Evolutionary conservation across 2,113 vertebrate genomes (phyloP).

Genomic region (Eclectus roratus): DNA sequence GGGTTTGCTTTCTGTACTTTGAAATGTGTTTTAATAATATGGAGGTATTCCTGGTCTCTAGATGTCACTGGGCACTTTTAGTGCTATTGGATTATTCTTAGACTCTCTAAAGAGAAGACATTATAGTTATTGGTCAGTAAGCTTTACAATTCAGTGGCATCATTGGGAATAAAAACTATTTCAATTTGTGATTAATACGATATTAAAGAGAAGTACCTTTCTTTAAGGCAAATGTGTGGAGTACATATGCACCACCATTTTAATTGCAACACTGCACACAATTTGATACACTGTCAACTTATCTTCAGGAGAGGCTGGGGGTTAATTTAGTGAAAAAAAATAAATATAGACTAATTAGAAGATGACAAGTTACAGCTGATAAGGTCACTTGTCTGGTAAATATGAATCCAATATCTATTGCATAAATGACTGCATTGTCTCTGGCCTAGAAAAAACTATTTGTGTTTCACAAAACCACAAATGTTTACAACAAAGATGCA

Average conservation of each 20-base stretch:
- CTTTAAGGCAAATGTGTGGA: neutral
- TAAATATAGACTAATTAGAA: conserved; percentile 4
- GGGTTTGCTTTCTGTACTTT: neutral
- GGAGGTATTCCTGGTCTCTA: neutral
- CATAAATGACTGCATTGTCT: conserved; percentile 35
- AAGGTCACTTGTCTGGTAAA: conserved; percentile 52
- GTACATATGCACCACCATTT: neutral
- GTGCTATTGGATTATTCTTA: neutral
- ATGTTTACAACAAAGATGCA: neutral
- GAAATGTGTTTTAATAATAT: neutral
- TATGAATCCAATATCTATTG: neutral
- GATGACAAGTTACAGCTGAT: conserved; percentile 29
- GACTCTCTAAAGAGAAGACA: neutral
- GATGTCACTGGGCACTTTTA: neutral
- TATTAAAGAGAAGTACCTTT: neutral
- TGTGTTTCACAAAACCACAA: neutral
- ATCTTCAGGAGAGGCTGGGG: neutral
- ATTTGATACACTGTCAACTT: neutral
- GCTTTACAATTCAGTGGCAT: neutral
- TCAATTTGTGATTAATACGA: neutral
- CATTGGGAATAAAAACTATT: neutral
- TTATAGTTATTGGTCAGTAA: neutral
- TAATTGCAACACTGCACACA: neutral
- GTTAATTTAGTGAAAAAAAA: conserved; percentile 1
- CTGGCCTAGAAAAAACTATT: conserved; percentile 10